Evolutionary conservation across 2,797 vertebrate genomes (phyloP), one percentile per base, ranked within the genome.

Genomic region (Triplophysa yarkandensis): DNA sequence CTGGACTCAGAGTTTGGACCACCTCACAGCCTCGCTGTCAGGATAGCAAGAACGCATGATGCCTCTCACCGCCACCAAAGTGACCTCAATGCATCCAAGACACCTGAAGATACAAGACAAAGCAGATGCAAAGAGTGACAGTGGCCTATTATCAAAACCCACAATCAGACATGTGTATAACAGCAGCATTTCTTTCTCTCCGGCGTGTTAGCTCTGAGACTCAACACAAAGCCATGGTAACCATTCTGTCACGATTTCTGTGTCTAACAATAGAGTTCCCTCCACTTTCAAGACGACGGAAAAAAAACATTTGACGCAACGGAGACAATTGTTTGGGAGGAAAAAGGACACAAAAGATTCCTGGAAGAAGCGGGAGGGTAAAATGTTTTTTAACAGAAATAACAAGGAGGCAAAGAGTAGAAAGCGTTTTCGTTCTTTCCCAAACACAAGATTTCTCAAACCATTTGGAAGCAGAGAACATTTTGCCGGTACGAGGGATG

Each of bases 1-100:
- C 27, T 9, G 85, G 71, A 16, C 86, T 87, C 82, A 91, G 92
- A 89, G 88, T 82, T 79, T 88, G 23, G 23, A 83, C 90, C 83
- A 89, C 80, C 62, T 88, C 82, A 87, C 87, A 86, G 89, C 87
- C 84, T 86, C 79, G 80, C 85, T 85, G 80, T 84, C 83, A 69
- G 84, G 82, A 77, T 23, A 61, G 84, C 76, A 75, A 79, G 81
- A 27, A 76, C 84, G 85, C 86, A 89, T 92, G 88, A 76, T 91
- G 90, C 90, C 88, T 82, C 83, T 43, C 17, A 71, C 27, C 82
- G 87, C 82, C 83, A 61, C 84, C 87, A 88, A 90, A 90, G 80
- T 67, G 69, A 80, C 32, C 28, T 54, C 57, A 63, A 58, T 6
- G 36, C 70, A 69, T 43, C 16, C 17, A 39, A 62, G n/a, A 66